Conservation (phyloP, 1,140 invertebrate genomes). For the Hyles vespertilio region DNA sequence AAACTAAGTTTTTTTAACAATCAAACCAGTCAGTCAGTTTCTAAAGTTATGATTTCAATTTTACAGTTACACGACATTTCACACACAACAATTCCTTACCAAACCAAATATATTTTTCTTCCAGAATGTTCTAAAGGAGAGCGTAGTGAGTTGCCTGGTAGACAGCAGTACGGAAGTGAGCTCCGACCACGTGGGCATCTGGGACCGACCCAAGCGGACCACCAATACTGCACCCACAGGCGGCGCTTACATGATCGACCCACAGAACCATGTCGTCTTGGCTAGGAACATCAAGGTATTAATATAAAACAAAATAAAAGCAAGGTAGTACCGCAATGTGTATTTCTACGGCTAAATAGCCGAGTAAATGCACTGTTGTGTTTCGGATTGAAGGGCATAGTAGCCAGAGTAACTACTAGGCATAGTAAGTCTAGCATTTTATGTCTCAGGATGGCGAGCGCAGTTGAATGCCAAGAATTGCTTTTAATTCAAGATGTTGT, state of each 20-base stretch:
- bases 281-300: conserved; percentile 57
- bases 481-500: too few relatives aligned
- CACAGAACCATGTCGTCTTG: conserved; percentile 50
- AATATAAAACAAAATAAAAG: not conserved
- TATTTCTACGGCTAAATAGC: too few relatives aligned
- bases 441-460: too few relatives aligned
- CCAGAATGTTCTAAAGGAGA: conserved; percentile 68
- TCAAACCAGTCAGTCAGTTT: too few relatives aligned
- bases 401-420: too few relatives aligned
- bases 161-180: conserved; percentile 50
- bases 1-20: too few relatives aligned
- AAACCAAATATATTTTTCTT: conserved; percentile 1
- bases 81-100: too few relatives aligned
- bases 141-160: conserved; percentile 65
- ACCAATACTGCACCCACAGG: conserved; percentile 44
- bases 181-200: conserved; percentile 71
- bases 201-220: conserved; percentile 75
- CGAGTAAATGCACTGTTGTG: too few relatives aligned
- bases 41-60: not conserved
- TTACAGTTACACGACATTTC: not conserved
- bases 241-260: conserved; percentile 75
- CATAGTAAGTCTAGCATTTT: too few relatives aligned
- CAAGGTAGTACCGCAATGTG: too few relatives aligned
- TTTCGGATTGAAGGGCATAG: too few relatives aligned
- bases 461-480: too few relatives aligned